A percentile compares a stretch with the other conserved stretches of the same genome.
These are phyloP conservation scores for Cyclura pinguis DNA, from an alignment of 2,797 vertebrate species.

Conservation along the genomic window DNA sequence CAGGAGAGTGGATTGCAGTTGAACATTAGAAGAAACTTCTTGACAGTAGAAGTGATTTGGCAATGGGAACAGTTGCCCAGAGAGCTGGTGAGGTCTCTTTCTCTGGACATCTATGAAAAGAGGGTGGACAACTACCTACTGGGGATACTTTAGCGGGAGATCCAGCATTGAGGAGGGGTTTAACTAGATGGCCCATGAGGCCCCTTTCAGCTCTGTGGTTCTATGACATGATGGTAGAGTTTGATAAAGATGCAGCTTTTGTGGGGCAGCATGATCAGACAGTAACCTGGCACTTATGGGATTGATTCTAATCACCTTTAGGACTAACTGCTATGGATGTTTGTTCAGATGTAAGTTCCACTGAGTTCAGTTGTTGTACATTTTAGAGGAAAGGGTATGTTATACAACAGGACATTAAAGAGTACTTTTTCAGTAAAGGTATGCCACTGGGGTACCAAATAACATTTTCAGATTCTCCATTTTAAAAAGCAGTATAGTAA, in stretches of 20 bases:
- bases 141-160: no score
- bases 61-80: no score
- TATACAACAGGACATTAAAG: not conserved
- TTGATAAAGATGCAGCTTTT: not conserved
- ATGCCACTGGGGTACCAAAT: not conserved
- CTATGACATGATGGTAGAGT: not conserved
- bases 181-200: no score
- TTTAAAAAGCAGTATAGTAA: not conserved
- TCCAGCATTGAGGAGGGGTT: no score
- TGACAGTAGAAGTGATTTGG: no score
- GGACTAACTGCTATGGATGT: not conserved
- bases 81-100: no score
- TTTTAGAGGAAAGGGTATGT: not conserved
- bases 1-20: no score
- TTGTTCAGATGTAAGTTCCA: not conserved
- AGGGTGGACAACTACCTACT: no score
- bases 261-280: not conserved
- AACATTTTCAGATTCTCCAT: not conserved
- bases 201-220: no score
- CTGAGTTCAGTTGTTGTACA: not conserved
- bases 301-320: not conserved
- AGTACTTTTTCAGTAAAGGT: not conserved
- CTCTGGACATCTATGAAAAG: no score
- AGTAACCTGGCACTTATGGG: not conserved
- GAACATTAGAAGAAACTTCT: no score